phyloP scores from a whole-genome alignment of 2,797 vertebrate species.

The Balearica regulorum region DNA sequence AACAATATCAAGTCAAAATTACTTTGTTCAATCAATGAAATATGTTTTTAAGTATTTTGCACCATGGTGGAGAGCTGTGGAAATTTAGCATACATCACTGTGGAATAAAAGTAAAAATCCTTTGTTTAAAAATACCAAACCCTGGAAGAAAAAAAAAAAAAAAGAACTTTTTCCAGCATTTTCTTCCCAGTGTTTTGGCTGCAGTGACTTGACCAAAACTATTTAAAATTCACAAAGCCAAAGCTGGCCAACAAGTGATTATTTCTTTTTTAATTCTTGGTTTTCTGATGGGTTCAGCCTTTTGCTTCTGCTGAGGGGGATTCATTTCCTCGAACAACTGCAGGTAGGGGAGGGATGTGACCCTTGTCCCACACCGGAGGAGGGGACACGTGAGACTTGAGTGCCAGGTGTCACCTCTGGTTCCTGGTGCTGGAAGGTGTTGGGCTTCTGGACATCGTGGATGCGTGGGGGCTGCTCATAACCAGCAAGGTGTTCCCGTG shows the following conservation, averaged over 20 bases:
- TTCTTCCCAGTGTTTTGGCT: not conserved
- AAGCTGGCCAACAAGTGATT: not conserved
- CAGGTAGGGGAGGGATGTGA: not conserved
- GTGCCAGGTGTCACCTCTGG: not conserved
- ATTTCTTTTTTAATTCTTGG: not conserved
- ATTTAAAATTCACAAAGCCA: not conserved
- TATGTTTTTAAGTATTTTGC: not conserved
- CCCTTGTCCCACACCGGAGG: accelerated
- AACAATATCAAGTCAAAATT: not conserved
- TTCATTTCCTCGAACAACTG: not conserved
- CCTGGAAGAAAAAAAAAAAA: not conserved
- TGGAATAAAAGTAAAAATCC: not conserved
- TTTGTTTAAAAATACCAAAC: not conserved
- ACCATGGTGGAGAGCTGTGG: not conserved
- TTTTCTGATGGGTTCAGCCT: not conserved
- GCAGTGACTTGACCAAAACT: not conserved
- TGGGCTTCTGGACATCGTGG: not conserved
- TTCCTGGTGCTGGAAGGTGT: not conserved
- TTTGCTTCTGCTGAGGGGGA: not conserved
- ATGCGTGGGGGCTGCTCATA: not conserved
- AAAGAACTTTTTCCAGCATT: not conserved
- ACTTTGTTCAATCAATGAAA: not conserved
- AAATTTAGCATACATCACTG: not conserved
- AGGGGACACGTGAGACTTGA: too few relatives aligned
- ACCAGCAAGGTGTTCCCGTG: not conserved